phyloP scores from a whole-genome alignment of 2,113 vertebrate species.

The Tricholaema leucomelas region DNA sequence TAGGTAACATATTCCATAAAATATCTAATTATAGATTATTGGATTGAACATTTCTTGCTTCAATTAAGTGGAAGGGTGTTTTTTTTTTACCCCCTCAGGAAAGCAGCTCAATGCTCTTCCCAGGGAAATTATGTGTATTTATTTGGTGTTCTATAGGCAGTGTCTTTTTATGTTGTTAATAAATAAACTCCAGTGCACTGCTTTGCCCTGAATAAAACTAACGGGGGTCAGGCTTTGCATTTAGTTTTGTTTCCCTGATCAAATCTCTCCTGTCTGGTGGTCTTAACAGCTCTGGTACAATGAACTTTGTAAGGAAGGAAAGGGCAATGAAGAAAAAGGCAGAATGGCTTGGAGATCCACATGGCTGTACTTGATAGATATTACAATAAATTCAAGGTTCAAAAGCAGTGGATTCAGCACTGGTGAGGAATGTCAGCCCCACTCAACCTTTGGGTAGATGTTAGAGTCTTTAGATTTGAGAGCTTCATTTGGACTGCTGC shows the following conservation, averaged over 20 bases:
- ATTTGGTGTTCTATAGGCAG: conserved; percentile 47
- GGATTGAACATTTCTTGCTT: conserved; percentile 68
- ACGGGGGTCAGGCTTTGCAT: conserved; percentile 24
- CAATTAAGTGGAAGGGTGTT: conserved; percentile 52
- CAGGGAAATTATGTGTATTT: conserved; percentile 58
- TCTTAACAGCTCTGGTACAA: neutral
- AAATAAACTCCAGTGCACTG: conserved; percentile 41
- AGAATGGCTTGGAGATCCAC: neutral
- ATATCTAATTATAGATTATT: conserved; percentile 71
- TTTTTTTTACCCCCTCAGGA: conserved; percentile 50
- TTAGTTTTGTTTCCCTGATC: neutral
- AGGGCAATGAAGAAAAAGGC: neutral
- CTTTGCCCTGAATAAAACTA: conserved; percentile 49
- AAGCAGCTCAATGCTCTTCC: conserved; percentile 31
- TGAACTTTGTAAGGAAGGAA: neutral
- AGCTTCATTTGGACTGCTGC: neutral
- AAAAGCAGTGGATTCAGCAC: neutral
- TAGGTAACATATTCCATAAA: conserved; percentile 64
- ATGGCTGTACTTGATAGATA: neutral
- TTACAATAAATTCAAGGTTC: neutral
- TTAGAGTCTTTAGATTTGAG: neutral
- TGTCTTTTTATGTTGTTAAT: conserved; percentile 66
- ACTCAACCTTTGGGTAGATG: neutral
- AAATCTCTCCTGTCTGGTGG: neutral
- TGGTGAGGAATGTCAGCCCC: neutral